Base-by-base conservation (phyloP, 2,888 invertebrate species). In the Sesamia inferens region DNA sequence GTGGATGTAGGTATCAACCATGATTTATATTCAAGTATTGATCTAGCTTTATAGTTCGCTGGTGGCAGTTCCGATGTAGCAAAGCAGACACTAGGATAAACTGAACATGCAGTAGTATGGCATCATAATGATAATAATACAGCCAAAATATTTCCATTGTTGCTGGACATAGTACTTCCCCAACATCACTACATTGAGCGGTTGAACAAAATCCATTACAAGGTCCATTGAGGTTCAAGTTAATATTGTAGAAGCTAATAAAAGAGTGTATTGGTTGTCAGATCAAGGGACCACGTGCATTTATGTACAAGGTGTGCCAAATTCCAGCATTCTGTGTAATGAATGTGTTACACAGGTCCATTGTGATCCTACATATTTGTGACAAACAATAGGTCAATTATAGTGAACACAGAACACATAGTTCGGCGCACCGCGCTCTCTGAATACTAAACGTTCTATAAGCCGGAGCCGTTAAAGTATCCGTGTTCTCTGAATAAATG, bases 301-400 rank as follows among this genome's bases (percentile, higher is more conserved):
- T 31, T 31, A 24, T n/a, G 44, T 19, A 31, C 31, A 44, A 44
- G 75, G 61, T 65, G 65, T 61, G 64, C 55, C 64, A n/a, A 22
- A 57, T 76, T 55, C 59, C 65, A 55, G 16, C 22, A 11, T 55
- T 48, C 5, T 44, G 48, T 19, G 5, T 48, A 77, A 16, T 16
- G 39, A 57, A 55, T 78, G 31, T 71, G 55, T 71, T n/a, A 71
- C 48, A 42, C 57, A 68, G 78, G 14, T 22, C 31, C 6, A 22
- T 16, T 14, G 42, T 42, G 57, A 22, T 24, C 42, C 31, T 19
- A 31, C 64, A 54, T 39, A 55, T 59, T 48, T 71, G 61, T 10
- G 19, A 48, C 42, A 24, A 59, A 79, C 79, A 75, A 48, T 79
- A 31, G 58, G 14, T 51, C 79, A 55, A 79, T 48, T 62, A 75